Percentiles rank a stretch among this genome's conserved stretches.
These are phyloP conservation scores for Syrmaticus mikado DNA, from an alignment of 2,113 vertebrate species.

Conservation along the genomic window DNA sequence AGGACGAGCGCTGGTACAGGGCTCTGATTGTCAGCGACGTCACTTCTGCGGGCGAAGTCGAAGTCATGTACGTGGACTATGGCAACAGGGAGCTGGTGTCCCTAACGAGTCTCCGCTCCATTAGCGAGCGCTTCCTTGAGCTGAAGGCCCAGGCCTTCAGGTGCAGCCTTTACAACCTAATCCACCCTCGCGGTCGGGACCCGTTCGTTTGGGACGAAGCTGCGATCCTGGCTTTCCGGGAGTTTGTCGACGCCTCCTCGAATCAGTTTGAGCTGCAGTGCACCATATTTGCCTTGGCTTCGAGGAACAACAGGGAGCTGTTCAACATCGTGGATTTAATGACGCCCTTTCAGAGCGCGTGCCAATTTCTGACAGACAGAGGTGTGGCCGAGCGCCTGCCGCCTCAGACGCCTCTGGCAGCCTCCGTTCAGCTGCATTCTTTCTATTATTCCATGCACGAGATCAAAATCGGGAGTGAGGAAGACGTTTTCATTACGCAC, in stretches of 20 bases:
- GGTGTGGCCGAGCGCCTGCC: constrained; percentile 72
- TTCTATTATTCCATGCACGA: constrained; percentile 89
- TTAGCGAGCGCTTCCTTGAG: constrained; percentile 79
- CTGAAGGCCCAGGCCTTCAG: constrained; percentile 89
- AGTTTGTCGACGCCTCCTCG: constrained; percentile 81
- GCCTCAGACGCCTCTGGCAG: constrained; percentile 64
- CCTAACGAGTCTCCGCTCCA: constrained; percentile 79
- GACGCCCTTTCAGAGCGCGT: constrained; percentile 91
- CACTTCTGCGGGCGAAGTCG: constrained; percentile 70
- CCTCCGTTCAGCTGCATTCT: constrained; percentile 82
- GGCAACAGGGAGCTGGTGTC: constrained; percentile 83
- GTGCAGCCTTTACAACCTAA: constrained; percentile 91
- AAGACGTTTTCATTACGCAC: constrained; percentile 82
- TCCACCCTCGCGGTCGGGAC: constrained; percentile 76
- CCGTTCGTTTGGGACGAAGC: constrained; percentile 84
- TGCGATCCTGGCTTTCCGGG: constrained; percentile 78
- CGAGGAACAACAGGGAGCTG: constrained; percentile 76
- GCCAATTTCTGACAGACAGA: constrained; percentile 79
- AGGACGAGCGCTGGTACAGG: constrained; percentile 88
- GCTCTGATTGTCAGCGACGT: constrained; percentile 80
- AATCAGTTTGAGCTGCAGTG: constrained; percentile 83
- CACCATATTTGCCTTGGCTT: constrained; percentile 89
- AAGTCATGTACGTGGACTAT: constrained; percentile 89
- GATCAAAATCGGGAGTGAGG: constrained; percentile 90
- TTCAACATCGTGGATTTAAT: constrained; percentile 91